Conservation (phyloP, 2,113 vertebrate genomes). For the Paradisaea rubra region DNA sequence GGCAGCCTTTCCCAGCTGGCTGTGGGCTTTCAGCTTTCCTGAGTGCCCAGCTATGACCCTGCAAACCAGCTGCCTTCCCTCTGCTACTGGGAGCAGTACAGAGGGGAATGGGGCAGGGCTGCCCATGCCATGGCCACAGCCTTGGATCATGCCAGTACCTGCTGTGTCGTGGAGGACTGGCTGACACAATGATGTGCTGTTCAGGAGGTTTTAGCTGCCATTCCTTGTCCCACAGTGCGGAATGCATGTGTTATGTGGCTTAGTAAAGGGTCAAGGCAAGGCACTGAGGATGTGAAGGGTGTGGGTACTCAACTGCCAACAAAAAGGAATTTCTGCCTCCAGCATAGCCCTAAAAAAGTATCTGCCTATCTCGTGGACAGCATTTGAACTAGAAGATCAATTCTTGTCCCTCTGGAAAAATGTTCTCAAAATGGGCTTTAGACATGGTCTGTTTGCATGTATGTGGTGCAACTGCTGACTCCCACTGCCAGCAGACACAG, state of each 20-base stretch:
- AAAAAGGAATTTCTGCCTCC: not conserved
- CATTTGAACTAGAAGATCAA: not conserved
- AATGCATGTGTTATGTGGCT: rapidly evolving
- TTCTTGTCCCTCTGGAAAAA: not conserved
- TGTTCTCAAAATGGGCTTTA: not conserved
- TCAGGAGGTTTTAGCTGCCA: not conserved
- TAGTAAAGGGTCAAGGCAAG: not conserved
- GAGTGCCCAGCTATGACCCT: not conserved
- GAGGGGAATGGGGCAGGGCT: not conserved
- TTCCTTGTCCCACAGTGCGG: not conserved
- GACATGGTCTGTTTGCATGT: not conserved
- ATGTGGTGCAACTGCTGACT: not conserved
- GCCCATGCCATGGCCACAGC: too few relatives aligned
- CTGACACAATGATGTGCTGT: rapidly evolving
- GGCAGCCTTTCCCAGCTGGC: not conserved
- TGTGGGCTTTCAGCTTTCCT: not conserved
- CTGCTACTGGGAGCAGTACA: not conserved
- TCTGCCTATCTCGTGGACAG: not conserved
- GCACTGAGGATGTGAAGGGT: not conserved
- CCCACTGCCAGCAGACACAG: not conserved
- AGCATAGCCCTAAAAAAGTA: not conserved
- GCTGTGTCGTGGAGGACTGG: not conserved
- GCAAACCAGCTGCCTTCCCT: not conserved
- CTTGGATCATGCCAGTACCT: not conserved
- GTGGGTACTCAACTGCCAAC: not conserved